Base-by-base conservation (phyloP, 2,113 vertebrate species). In the Labeo catla region DNA sequence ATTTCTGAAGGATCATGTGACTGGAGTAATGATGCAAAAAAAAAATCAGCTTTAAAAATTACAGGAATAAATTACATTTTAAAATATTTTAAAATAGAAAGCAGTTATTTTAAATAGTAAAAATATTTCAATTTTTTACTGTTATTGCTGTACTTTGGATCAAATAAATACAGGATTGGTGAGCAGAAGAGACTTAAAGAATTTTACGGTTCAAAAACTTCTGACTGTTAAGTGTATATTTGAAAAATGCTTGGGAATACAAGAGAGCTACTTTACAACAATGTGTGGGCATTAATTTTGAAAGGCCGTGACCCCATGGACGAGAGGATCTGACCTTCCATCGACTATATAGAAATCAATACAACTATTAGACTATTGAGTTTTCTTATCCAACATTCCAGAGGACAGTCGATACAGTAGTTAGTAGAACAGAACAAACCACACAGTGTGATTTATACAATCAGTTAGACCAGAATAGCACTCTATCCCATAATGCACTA, bases 321-420 rank as follows among this genome's bases (percentile, higher is more conserved):
- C 23, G 15, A 68, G 43, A 34, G 80, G 45, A 49, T 16, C 43
- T 50, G 80, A 68, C 80, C 61, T 82, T 68, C 45, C 15, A 82
- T 50, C 6, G 61, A 50, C 61, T 28, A 16, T 12, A 12, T 4
- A 10, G 49, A 73, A 73, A 36, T 80, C 76, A 70, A 79, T 70
- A 54, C 21, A 21, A 66, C 84, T 70, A 85, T 70, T 57, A 80
- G 52, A 72, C 49, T 80, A 82, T 50, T 34, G 80, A 82, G 80
- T 68, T 68, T 82, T 68, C 45, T 68, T 21, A 68, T 50, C 45
- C 63, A 65, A 16, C 23, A 66, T 70, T 70, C 63, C 34, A 80
- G 77, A 45, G n/a, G 15, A 81, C 19, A 36, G 65, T 61, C 36
- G 15, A 72, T 34, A 86, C 23, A 23, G 76, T 54, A 16, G 28